A percentile compares a stretch with the other conserved stretches of the same genome.
These are phyloP conservation scores for Silvanus unidentatus DNA, from an alignment of 2,888 invertebrate genomes.

Conservation along the genomic window DNA sequence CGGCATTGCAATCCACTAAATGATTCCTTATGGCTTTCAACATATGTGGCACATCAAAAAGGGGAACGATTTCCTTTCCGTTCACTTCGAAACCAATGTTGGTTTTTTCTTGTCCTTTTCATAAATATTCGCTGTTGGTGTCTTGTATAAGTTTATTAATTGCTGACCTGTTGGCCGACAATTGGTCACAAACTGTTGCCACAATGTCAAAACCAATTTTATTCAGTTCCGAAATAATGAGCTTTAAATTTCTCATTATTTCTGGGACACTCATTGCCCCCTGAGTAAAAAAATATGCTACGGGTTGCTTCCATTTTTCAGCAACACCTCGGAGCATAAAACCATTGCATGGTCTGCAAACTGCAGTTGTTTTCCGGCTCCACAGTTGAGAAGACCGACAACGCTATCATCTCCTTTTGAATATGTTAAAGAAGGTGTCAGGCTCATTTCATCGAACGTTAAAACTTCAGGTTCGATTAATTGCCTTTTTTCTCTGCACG, in stretches of 20 bases:
- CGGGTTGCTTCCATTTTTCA: slow-evolving; percentile 18
- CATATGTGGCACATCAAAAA: not conserved
- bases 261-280: slow-evolving; percentile 12
- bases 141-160: slow-evolving; percentile 7
- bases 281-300: slow-evolving; percentile 14
- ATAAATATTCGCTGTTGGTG: too few relatives aligned
- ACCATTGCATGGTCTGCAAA: not conserved
- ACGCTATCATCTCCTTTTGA: too few relatives aligned
- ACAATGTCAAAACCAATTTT: slow-evolving; percentile 17
- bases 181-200: slow-evolving; percentile 23
- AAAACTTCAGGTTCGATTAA: not conserved
- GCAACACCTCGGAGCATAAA: slow-evolving; percentile 12
- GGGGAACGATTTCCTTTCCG: not conserved
- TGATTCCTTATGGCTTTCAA: not conserved
- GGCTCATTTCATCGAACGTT: too few relatives aligned
- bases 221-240: too few relatives aligned
- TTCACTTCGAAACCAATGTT: not conserved
- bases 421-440: too few relatives aligned
- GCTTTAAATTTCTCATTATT: slow-evolving; percentile 1
- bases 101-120: slow-evolving; percentile 1
- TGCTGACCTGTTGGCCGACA: slow-evolving; percentile 13
- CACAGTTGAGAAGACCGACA: too few relatives aligned
- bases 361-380: too few relatives aligned
- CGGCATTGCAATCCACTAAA: not conserved
- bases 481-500: not conserved